Conservation (phyloP, 2,888 invertebrate species). For the Chymomyza procnemis region DNA sequence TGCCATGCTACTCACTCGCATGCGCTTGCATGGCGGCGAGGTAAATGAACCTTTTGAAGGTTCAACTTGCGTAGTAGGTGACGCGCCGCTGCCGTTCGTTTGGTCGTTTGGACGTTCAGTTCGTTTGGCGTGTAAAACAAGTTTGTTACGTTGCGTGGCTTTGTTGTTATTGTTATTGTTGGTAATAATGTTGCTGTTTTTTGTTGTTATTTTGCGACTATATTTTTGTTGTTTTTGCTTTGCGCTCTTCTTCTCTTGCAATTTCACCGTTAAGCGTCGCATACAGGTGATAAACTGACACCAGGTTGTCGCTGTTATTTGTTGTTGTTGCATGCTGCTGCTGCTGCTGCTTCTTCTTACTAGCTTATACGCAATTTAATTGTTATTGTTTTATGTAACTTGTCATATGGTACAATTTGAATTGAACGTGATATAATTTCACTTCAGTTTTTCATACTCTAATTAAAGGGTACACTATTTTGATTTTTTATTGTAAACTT, state of each 20-base stretch:
- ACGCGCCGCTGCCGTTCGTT: conserved; percentile 22
- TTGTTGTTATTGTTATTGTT: conserved; percentile 11
- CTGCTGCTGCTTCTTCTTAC: neutral
- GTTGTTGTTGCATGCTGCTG: neutral
- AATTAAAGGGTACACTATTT: too few species aligned
- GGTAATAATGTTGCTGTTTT: conserved; percentile 12
- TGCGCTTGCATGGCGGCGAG: conserved; percentile 43
- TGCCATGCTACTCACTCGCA: conserved; percentile 5
- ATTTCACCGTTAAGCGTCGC: conserved; percentile 66
- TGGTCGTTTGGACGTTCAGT: neutral
- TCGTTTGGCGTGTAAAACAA: conserved; percentile 57
- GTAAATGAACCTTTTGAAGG: conserved; percentile 79
- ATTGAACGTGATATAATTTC: conserved; percentile 60
- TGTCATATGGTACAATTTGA: conserved; percentile 35
- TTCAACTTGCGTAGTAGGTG: conserved; percentile 75
- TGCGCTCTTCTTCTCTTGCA: conserved; percentile 60
- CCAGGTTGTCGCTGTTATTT: conserved; percentile 24
- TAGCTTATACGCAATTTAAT: neutral
- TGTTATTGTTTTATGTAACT: conserved; percentile 38
- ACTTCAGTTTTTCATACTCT: conserved; percentile 40
- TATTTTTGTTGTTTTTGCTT: conserved; percentile 34
- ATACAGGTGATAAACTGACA: conserved; percentile 22
- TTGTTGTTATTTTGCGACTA: conserved; percentile 14
- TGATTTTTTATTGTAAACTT: neutral
- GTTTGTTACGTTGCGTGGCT: conserved; percentile 65